Conservation (phyloP, 2,113 vertebrate species). For the Mormyrus iriodes region DNA sequence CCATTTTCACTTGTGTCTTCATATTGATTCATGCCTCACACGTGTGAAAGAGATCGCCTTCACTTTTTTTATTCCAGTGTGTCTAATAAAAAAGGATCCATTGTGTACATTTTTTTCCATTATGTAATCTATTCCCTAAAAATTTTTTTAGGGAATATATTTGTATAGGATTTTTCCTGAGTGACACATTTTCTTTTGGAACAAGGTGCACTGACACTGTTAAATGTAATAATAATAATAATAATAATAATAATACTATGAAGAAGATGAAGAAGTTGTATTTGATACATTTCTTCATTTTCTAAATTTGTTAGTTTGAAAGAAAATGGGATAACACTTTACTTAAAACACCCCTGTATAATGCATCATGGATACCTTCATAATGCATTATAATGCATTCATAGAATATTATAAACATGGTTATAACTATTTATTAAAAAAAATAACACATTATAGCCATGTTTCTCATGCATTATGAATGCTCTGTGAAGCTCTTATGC, state of each 20-base stretch:
- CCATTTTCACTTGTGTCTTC: slow-evolving; percentile 62
- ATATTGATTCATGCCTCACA: slow-evolving; percentile 54
- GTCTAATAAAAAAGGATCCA: neutral
- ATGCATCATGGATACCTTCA: too few species aligned
- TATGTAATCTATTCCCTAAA: neutral
- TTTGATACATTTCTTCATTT: neutral
- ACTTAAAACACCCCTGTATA: too few species aligned
- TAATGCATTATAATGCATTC: too few species aligned
- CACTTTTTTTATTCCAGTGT: slow-evolving; percentile 12
- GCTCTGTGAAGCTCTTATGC: too few species aligned
- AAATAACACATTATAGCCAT: too few species aligned
- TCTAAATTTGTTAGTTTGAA: neutral
- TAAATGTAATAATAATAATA: neutral
- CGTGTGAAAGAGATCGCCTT: slow-evolving; percentile 14
- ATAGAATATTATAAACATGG: too few species aligned
- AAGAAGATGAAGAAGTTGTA: too few species aligned
- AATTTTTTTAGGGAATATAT: neutral
- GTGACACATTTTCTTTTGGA: neutral
- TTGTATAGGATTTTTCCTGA: neutral
- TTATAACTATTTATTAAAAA: too few species aligned
- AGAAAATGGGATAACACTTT: neutral
- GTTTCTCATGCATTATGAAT: too few species aligned
- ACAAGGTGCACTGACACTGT: neutral
- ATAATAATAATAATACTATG: neutral
- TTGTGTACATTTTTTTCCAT: neutral